phyloP scores from a whole-genome alignment of 2,888 invertebrate species.

The Ceriagrion tenellum region DNA sequence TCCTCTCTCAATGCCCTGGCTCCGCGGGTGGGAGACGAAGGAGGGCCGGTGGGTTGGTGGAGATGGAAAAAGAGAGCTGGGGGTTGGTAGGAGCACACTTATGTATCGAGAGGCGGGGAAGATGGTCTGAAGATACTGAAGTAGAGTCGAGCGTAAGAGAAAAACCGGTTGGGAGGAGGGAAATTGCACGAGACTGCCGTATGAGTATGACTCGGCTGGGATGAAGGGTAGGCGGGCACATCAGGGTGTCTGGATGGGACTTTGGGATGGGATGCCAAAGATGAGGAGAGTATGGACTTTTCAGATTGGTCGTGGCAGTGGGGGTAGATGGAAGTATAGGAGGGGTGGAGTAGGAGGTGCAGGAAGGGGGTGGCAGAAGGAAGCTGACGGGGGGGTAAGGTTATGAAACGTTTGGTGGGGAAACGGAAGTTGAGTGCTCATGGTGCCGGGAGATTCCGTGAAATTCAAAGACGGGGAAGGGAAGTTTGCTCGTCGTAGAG shows the following conservation, averaged over 20 bases:
- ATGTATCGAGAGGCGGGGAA: slow-evolving; percentile 12
- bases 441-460: not conserved
- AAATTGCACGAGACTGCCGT: not conserved
- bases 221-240: not conserved
- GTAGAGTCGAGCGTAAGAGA: not conserved
- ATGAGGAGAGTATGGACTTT: not conserved
- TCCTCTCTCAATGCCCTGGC: slow-evolving; percentile 27
- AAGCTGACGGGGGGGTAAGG: not conserved
- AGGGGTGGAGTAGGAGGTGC: not conserved
- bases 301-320: not conserved
- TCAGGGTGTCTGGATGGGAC: not conserved
- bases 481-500: not conserved
- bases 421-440: not conserved
- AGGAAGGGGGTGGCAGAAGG: not conserved
- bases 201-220: not conserved
- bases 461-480: not conserved
- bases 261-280: not conserved
- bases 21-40: slow-evolving; percentile 4
- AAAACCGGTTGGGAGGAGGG: not conserved
- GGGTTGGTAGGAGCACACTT: too few species aligned
- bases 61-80: not conserved
- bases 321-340: not conserved
- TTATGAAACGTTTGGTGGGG: slow-evolving; percentile 11
- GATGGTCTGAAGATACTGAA: not conserved
- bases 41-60: not conserved